Percentiles rank a stretch among this genome's conserved stretches.
These are phyloP conservation scores for Leucopsar rothschildi DNA, from an alignment of 2,113 vertebrate genomes.

Conservation along the genomic window DNA sequence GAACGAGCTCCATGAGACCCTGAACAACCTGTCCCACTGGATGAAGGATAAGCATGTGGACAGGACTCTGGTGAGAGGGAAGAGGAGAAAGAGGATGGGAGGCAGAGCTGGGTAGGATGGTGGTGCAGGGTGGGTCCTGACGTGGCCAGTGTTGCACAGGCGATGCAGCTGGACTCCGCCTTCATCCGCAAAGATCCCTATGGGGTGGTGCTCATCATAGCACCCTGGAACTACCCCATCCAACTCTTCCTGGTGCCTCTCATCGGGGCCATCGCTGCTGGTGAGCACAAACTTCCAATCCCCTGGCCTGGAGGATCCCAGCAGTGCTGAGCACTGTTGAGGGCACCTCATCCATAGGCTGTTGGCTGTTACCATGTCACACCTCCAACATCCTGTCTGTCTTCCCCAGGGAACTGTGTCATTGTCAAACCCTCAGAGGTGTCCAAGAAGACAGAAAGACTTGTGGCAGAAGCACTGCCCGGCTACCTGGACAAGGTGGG, in stretches of 20 bases:
- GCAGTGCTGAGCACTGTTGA: not conserved
- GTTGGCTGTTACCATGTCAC: not conserved
- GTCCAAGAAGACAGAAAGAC: slow-evolving; percentile 63
- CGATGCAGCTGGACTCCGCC: slow-evolving; percentile 75
- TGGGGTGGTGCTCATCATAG: slow-evolving; percentile 82
- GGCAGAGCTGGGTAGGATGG: not conserved
- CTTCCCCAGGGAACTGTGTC: slow-evolving; percentile 78
- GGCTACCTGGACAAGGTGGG: slow-evolving; percentile 81
- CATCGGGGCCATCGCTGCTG: slow-evolving; percentile 86
- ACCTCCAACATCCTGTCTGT: not conserved
- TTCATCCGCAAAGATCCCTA: slow-evolving; percentile 84
- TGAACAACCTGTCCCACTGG: slow-evolving; percentile 80
- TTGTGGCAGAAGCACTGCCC: slow-evolving; percentile 69
- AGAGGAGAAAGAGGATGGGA: not conserved
- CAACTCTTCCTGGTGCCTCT: slow-evolving; percentile 79
- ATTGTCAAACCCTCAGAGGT: slow-evolving; percentile 80
- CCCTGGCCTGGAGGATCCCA: not conserved
- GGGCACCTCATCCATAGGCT: accelerated
- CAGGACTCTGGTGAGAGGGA: slow-evolving; percentile 76
- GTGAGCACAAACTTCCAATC: slow-evolving; percentile 44
- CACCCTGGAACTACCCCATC: slow-evolving; percentile 83
- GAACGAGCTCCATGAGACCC: slow-evolving; percentile 73
- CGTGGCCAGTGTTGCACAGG: slow-evolving; percentile 19
- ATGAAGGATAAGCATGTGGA: slow-evolving; percentile 73
- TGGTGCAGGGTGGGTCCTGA: not conserved